phyloP scores from a whole-genome alignment of 2,888 invertebrate genomes.

The Mycogona germanica region DNA sequence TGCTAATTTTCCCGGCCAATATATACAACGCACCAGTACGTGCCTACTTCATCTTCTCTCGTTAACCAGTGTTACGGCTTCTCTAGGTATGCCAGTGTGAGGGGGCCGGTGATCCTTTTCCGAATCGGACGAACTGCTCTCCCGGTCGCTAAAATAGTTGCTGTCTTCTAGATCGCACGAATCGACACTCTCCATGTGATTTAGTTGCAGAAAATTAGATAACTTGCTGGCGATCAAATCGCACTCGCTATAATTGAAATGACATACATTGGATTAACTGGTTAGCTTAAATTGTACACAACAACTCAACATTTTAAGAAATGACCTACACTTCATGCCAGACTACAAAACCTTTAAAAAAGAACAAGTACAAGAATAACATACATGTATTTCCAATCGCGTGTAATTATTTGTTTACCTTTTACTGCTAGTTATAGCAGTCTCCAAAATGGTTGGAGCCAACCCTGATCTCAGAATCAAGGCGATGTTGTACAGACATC shows the following conservation, averaged over 20 bases:
- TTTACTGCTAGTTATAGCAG: not conserved
- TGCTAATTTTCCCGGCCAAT: too few species aligned
- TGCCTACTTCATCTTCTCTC: constrained; percentile 2
- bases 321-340: not conserved
- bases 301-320: not conserved
- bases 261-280: not conserved
- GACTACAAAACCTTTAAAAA: not conserved
- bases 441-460: constrained; percentile 10
- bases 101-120: not conserved
- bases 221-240: constrained; percentile 8
- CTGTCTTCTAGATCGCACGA: not conserved
- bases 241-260: constrained; percentile 6
- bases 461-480: constrained; percentile 11
- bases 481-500: not conserved
- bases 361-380: not conserved
- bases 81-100: not conserved
- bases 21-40: not conserved
- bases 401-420: constrained; percentile 9
- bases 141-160: not conserved
- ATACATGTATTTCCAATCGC: not conserved
- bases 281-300: not conserved
- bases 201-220: constrained; percentile 13
- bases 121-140: constrained; percentile 10
- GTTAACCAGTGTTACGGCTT: constrained; percentile 2
- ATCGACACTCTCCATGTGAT: constrained; percentile 12